Evolutionary conservation across 2,888 invertebrate genomes (phyloP), one percentile per base, ranked within the genome.

Genomic region (Tridacna gigas): DNA sequence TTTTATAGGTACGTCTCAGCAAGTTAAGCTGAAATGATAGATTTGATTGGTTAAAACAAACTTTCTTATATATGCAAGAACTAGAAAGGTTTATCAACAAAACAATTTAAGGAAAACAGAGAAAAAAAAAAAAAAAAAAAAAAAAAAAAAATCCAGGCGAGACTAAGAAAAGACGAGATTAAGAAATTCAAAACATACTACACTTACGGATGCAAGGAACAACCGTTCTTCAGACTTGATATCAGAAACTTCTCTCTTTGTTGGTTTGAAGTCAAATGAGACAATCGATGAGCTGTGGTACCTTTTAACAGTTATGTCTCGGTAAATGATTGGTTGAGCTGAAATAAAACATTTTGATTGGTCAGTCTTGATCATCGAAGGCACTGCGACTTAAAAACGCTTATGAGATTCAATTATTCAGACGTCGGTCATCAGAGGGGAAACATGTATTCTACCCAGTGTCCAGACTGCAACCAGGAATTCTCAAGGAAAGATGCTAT

Each of bases 371-470:
- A 1, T 3, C 2, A 2, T 22, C 1, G 2, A 13, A 63, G 3
- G 9, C 12, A 26, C 1, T 5, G 5, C 15, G n/a, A n/a, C n/a
- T n/a, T n/a, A n/a, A n/a, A n/a, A 69, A 0, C 0, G n/a, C 7
- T 25, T n/a, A 69, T 76, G 25, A 66, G 47, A 51, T 63, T 11
- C 22, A 25, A 37, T 79, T 66, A 83, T 83, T 83, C 71, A 51
- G 22, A 18, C 18, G 63, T 45, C 26, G 37, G 28, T 74, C 28
- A 48, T 28, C 25, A 45, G 61, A 79, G 60, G 45, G 63, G 18
- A 60, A 77, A 77, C 67, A 80, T 83, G 83, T 28, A 47, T 74
- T 25, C 63, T 71, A 76, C n/a, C 26, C 28, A 74, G 37, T 84
- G 84, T 25, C 66, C 78, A 25, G 22, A 73, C n/a, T 80, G n/a